These are phyloP conservation scores for Australoheros scitulus DNA, from an alignment of 2,113 vertebrate genomes.

Conservation along the genomic window DNA sequence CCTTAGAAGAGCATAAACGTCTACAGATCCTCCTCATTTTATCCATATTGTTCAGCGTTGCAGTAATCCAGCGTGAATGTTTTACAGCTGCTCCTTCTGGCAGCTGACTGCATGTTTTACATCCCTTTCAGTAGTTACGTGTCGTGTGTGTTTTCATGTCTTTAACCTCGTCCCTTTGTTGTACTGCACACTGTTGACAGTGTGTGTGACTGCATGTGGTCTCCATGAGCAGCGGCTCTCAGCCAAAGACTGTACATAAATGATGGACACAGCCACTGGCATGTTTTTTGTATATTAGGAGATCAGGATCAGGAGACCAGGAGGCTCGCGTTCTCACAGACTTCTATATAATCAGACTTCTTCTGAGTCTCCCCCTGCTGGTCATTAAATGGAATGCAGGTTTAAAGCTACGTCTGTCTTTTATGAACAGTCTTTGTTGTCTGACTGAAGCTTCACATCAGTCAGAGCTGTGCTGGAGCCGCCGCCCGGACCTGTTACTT, in stretches of 20 bases:
- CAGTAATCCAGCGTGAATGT: accelerated
- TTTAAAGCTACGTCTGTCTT: too few species aligned
- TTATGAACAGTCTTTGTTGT: too few species aligned
- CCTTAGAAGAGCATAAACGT: not conserved
- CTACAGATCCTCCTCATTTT: not conserved
- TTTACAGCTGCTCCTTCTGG: not conserved
- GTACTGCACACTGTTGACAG: too few species aligned
- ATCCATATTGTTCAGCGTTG: not conserved
- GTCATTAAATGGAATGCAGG: not conserved
- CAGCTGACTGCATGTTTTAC: not conserved
- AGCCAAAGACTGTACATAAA: not conserved
- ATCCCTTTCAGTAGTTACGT: not conserved
- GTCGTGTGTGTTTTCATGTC: not conserved
- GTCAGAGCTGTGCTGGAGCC: not conserved
- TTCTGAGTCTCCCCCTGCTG: not conserved
- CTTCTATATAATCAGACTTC: not conserved
- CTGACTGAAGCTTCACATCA: not conserved
- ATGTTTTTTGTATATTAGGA: too few species aligned
- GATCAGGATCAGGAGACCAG: too few species aligned
- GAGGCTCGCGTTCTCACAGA: too few species aligned
- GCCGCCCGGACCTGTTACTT: not conserved
- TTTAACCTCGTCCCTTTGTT: not conserved
- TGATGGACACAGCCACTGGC: not conserved
- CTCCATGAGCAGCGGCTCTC: not conserved
- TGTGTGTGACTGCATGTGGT: not conserved